Base-by-base conservation (phyloP, 2,888 invertebrate species). In the Thymelicus acteon region DNA sequence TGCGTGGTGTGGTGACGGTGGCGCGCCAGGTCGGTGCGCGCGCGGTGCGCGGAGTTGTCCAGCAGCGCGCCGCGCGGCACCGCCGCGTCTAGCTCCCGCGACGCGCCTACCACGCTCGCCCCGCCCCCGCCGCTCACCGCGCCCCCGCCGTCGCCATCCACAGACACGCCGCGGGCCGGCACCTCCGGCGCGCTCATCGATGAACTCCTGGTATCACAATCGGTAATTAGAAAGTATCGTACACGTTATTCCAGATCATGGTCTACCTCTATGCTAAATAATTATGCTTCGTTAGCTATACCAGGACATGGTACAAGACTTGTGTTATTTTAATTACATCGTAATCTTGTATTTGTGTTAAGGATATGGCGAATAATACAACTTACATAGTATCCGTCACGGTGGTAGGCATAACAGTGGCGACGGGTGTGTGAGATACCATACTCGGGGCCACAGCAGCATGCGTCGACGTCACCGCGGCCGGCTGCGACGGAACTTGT, bases 31-130 rank as follows among this genome's bases (percentile, higher is more conserved):
- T 98, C 98, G 19, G 97, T 98, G 92, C 93, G 89, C 75, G 92
- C 93, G 83, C 94, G 90, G 82, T 96, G 97, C 15, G 96, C 97
- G 1, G 98, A 97, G 79, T 97, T 97, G 90, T 99, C 98, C 64
- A 99, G 95, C 75, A 98, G 94, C 84, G 87, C 96, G 80, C 87
- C 84, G 78, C 97, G 97, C 67, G 98, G 98, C 73, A 98, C 97
- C 0, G 97, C 97, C 75, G 96, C 95, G 90, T 98, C 98, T 80
- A 98, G 94, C 90, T 98, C 98, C 82, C 97, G 88, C 6, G 90
- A 87, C 77, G 88, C 81, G 44, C 74, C 84, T 88, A 78, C 87
- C 81, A 73, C 85, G 61, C 73, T 74, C 15, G 70, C 31, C 3
- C 31, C 31, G 31, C 31, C 31, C 31, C 31, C 31, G 3, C 3